These are phyloP conservation scores for Plotosus lineatus DNA, from an alignment of 2,113 vertebrate species.

Conservation along the genomic window DNA sequence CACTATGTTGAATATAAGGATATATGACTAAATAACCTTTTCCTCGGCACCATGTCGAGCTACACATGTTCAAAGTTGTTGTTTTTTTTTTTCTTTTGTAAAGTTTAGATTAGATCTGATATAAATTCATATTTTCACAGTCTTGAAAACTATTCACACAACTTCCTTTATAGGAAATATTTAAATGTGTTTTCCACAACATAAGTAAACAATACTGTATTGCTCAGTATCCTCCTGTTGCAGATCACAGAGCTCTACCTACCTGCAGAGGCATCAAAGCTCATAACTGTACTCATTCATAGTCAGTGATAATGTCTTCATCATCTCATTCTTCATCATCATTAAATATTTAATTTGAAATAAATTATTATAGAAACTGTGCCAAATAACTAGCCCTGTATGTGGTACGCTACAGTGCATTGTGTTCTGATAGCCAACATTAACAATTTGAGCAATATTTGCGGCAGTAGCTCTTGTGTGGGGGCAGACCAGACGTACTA, in stretches of 20 bases:
- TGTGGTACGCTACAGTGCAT: too few species aligned
- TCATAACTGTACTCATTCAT: background rate
- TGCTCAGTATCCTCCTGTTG: conserved; percentile 30
- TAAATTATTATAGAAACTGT: background rate
- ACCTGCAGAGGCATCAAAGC: background rate
- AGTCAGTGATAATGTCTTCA: background rate
- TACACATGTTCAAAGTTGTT: background rate
- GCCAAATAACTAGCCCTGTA: background rate
- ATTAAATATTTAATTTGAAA: background rate
- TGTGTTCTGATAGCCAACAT: too few species aligned
- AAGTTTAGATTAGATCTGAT: background rate
- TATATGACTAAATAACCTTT: background rate
- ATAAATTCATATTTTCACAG: too few species aligned
- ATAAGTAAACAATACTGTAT: conserved; percentile 1
- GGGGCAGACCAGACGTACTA: too few species aligned
- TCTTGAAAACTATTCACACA: background rate
- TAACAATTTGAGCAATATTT: too few species aligned
- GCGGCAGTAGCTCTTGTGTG: too few species aligned
- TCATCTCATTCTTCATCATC: background rate
- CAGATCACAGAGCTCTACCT: conserved; percentile 11
- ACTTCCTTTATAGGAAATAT: background rate
- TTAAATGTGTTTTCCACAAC: conserved; percentile 11
- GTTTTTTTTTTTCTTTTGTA: background rate
- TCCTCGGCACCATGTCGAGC: background rate
- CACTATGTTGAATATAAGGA: background rate